These are phyloP conservation scores for Caenorhabditis macrosperma DNA, from an alignment of 2,888 invertebrate genomes.

Conservation along the genomic window DNA sequence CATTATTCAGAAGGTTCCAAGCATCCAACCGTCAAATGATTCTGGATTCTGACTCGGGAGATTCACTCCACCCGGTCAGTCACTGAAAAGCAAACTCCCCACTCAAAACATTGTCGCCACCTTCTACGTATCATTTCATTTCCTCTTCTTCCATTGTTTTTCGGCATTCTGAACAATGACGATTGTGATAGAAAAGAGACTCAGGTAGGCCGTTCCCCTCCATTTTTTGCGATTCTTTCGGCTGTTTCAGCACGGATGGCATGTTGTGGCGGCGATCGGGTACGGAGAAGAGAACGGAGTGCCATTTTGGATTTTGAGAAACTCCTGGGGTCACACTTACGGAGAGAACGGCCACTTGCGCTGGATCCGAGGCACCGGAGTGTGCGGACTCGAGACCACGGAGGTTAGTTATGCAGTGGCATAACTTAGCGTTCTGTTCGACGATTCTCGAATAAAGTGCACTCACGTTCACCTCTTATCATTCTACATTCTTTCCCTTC, in stretches of 20 bases:
- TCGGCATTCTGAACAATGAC: neutral
- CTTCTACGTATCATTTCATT: no score
- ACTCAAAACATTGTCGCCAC: no score
- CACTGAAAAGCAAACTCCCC: no score
- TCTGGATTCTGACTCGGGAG: no score
- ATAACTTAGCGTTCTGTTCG: no score
- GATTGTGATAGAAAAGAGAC: neutral
- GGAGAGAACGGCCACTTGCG: neutral
- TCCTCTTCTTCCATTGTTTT: no score
- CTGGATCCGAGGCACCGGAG: neutral
- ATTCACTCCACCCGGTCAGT: no score
- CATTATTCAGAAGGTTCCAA: no score
- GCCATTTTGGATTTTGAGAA: slow-evolving; percentile 1
- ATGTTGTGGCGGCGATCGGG: neutral
- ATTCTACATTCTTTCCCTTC: no score
- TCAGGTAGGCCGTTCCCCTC: neutral
- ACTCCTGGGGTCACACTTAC: neutral
- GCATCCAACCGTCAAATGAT: no score
- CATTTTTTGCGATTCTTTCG: neutral
- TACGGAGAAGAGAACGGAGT: slow-evolving; percentile 13
- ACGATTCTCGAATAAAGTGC: no score
- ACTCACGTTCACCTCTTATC: no score
- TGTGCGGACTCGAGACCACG: neutral
- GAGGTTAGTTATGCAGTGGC: neutral
- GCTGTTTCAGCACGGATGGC: neutral